Conservation (phyloP, 2,797 vertebrate species). For the Gastrophryne carolinensis region DNA sequence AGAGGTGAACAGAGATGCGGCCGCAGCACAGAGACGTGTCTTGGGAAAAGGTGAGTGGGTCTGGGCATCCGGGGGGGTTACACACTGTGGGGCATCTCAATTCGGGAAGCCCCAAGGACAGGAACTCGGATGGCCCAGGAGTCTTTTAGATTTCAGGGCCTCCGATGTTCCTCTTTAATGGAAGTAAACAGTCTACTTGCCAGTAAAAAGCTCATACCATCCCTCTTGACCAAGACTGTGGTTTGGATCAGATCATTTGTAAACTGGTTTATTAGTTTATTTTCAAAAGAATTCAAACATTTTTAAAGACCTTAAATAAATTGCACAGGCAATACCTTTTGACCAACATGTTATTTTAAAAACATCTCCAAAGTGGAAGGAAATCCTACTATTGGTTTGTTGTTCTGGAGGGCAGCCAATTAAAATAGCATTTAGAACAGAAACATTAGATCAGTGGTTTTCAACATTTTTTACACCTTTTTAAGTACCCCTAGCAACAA, state of each 20-base stretch:
- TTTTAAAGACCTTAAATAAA: background rate
- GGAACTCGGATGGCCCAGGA: too few relatives aligned
- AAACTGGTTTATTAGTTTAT: slow-evolving; percentile 17
- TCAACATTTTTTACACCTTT: too few relatives aligned
- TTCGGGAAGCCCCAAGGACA: too few relatives aligned
- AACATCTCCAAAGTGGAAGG: background rate
- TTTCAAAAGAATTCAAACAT: background rate
- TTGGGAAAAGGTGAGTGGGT: too few relatives aligned
- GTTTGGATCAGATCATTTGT: background rate
- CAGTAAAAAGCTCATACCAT: background rate
- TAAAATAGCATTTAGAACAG: background rate
- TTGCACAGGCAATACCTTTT: background rate
- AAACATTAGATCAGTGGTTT: too few relatives aligned
- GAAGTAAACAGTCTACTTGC: background rate
- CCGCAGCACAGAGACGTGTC: too few relatives aligned
- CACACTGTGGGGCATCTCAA: too few relatives aligned
- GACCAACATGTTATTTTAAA: slow-evolving; percentile 4
- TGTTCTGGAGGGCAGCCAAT: background rate
- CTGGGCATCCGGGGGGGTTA: background rate
- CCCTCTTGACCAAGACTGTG: background rate
- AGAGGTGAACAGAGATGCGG: too few relatives aligned
- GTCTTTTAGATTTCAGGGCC: too few relatives aligned
- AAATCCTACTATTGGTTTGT: background rate
- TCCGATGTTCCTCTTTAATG: too few relatives aligned
- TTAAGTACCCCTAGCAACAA: too few relatives aligned